Evolutionary conservation across 2,797 vertebrate genomes (phyloP).

Genomic region (Anabacerthia variegaticeps): DNA sequence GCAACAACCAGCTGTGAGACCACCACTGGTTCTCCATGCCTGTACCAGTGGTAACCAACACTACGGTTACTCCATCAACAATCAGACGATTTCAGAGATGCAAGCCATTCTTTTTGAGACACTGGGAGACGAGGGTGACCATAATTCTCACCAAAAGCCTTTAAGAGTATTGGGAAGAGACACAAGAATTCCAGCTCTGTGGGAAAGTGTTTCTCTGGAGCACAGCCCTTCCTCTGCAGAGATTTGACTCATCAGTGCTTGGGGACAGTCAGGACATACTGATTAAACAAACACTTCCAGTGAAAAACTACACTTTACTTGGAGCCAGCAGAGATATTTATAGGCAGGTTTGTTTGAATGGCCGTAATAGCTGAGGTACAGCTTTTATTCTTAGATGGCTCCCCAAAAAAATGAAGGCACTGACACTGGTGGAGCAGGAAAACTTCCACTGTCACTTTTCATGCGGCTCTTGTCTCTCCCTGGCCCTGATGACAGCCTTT

Average conservation of each 20-base stretch:
- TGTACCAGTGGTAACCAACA: not conserved
- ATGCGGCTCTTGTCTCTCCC: not conserved
- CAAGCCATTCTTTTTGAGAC: not conserved
- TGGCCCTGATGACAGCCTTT: conserved; percentile 35
- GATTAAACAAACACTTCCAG: not conserved
- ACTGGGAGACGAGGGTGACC: not conserved
- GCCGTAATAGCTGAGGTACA: not conserved
- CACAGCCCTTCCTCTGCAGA: not conserved
- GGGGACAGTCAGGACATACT: not conserved
- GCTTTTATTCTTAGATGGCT: not conserved
- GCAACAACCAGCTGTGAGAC: not conserved
- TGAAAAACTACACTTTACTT: not conserved
- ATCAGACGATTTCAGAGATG: not conserved
- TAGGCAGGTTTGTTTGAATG: not conserved
- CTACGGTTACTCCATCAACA: accelerated
- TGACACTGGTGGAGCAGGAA: not conserved
- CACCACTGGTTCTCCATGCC: accelerated
- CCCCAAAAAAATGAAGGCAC: not conserved
- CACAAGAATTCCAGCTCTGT: not conserved
- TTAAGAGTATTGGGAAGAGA: not conserved
- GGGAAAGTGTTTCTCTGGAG: not conserved
- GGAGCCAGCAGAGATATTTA: not conserved
- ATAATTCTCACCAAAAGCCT: not conserved
- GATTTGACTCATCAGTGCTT: not conserved
- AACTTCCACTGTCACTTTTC: not conserved